Base-by-base conservation (phyloP, 2,113 vertebrate species). In the Ifrita kowaldi region DNA sequence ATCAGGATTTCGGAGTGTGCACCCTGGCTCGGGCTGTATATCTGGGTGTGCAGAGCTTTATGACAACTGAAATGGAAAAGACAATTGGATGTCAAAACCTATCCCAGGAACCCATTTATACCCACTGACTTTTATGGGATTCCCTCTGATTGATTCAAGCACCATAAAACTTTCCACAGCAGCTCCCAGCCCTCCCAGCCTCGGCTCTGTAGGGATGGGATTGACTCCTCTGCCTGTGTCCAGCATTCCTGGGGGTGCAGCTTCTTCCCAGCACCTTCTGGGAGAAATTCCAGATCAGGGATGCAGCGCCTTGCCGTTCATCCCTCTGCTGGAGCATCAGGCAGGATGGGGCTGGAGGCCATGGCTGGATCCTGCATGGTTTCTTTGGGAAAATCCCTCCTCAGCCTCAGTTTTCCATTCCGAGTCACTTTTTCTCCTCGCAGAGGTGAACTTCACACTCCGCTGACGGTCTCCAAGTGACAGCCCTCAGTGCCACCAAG, bases 31-130 rank as follows among this genome's bases (percentile, higher is more conserved):
- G 35, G 6, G 50, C 88, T 73, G 74, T 92, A 79, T 55, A 17
- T 35, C 84, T 70, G 90, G 88, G 82, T 80, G 90, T 65, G 83
- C 71, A 49, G 6, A 57, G 95, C 93, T 95, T 87, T 88, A 59
- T 60, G 80, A 49, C 74, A 75, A 76, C 78, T 17, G 75, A 94
- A 96, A 97, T 95, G 91, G 96, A 87, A 95, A 95, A 97, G 97
- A 97, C 96, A 96, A 96, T 96, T 92, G 97, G 91, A 94, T 97
- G 97, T 97, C 98, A 94, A 96, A 97, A 96, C 59, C 41, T 33
- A 96, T 95, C 94, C 83, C 57, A 49, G 89, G 95, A 97, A 94
- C 89, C 88, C 44, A 67, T 94, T 95, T 95, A 93, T 97, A 93
- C 76, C 76, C 33, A 55, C 26, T 5, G 85, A 76, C 96, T 96